Base-by-base conservation (phyloP, 1,140 invertebrate genomes). In the Hormaphis cornu region DNA sequence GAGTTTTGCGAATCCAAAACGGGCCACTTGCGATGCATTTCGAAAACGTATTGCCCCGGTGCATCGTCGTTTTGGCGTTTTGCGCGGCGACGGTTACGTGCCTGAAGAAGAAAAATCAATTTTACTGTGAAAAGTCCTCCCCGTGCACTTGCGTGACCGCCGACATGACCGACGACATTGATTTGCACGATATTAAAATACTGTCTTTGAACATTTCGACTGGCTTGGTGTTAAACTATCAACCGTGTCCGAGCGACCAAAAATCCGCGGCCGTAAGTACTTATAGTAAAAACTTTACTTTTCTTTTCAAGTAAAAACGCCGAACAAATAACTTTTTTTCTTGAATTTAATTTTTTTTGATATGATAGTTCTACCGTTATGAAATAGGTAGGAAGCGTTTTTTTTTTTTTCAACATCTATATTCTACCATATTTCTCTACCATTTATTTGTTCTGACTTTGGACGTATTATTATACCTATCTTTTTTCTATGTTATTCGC, bases 61-160 rank as follows among this genome's bases (percentile, higher is more conserved):
- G n/a, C 8, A 14, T 3, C 0, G 4, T 58, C 16, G 22, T 58
- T n/a, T 40, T 58, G 20, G 54, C 18, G 14, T 9, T 58, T 24
- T 58, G 54, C 9, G 12, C n/a, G 22, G 40, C 20, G 4, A 24
- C 20, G 0, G 54, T 58, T 2, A 7, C 24, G 1, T 18, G 58
- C 14, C 12, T 61, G n/a, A 61, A 61, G n/a, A 61, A 61, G 24
- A 66, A 66, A 33, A 44, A 66, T 35, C 18, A 24, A n/a, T 66
- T 5, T 22, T 66, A 20, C 26, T 66, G 61, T 35, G 1, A 66
- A 5, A 24, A 20, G 28, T 28, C 61, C 16, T 50, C 61, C 0
- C 28, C 61, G 4, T 66, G 61, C 24, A 2, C 1, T 4, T 66
- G 61, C 16, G 14, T 66, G 10, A 50, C 18, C 3, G 20, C 8